Conservation (phyloP, 2,797 vertebrate species). For the Hydrophis major region DNA sequence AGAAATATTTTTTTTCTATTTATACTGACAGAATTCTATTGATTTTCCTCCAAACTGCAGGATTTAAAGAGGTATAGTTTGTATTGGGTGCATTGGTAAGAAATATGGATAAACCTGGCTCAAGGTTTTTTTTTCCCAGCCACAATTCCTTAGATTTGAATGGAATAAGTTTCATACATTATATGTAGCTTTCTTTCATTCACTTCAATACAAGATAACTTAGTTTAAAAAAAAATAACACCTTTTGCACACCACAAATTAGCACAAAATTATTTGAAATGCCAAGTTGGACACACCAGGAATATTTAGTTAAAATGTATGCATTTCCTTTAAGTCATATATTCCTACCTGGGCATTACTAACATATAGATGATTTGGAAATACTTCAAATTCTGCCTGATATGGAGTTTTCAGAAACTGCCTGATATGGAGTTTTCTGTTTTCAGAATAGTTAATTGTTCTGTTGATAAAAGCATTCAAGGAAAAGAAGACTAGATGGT, state of each 20-base stretch:
- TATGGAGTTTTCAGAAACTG: neutral
- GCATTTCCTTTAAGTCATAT: neutral
- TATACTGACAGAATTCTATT: neutral
- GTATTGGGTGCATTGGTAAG: neutral
- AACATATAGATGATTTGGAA: conserved; percentile 10
- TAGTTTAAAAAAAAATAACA: conserved; percentile 44
- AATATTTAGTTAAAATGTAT: conserved; percentile 28
- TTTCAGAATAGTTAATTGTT: neutral
- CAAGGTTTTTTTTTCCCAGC: conserved; percentile 33
- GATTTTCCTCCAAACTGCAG: conserved; percentile 30
- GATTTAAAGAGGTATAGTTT: conserved; percentile 32
- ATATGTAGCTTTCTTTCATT: conserved; percentile 33
- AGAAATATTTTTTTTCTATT: neutral
- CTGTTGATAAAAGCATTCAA: conserved; percentile 7
- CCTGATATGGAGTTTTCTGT: neutral
- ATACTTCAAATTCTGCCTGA: conserved; percentile 30
- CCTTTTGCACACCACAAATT: conserved; percentile 30
- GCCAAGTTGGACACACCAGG: conserved; percentile 37
- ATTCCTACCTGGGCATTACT: conserved; percentile 18
- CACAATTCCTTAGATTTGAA: conserved; percentile 37
- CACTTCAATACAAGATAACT: conserved; percentile 51
- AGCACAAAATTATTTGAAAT: conserved; percentile 34
- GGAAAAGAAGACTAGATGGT: neutral
- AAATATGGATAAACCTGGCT: conserved; percentile 21
- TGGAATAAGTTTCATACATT: conserved; percentile 52